Evolutionary conservation across 1,140 invertebrate genomes (phyloP).

Genomic region (Trissolcus basalis): DNA sequence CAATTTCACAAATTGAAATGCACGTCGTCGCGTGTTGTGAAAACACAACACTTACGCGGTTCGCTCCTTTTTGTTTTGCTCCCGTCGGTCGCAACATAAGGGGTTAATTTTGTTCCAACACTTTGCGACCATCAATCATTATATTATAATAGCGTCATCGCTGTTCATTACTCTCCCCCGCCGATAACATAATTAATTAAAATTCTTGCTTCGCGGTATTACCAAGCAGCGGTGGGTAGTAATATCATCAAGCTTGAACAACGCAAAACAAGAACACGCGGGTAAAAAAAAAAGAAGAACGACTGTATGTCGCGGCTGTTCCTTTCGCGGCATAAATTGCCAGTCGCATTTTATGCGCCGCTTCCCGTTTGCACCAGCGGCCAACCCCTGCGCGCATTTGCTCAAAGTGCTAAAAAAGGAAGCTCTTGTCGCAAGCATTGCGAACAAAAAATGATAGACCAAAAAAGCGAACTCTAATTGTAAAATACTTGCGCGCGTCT

Average conservation of each 20-base stretch:
- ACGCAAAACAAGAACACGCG: conserved; percentile 24
- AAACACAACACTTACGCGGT: no score
- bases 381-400: conserved; percentile 14
- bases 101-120: no score
- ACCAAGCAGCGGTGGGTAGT: not conserved
- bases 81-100: no score
- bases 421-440: conserved; percentile 15
- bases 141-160: no score
- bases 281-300: conserved; percentile 47
- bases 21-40: no score
- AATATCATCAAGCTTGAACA: conserved; percentile 14
- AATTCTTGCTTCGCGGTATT: not conserved
- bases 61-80: no score
- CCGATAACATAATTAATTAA: conserved; percentile 40
- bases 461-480: conserved; percentile 55
- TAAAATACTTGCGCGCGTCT: conserved; percentile 54
- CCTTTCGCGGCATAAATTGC: conserved; percentile 59
- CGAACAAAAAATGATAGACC: conserved; percentile 15
- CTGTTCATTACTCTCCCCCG: no score
- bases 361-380: conserved; percentile 40
- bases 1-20: no score
- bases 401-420: conserved; percentile 36
- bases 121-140: no score
- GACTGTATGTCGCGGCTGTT: conserved; percentile 45
- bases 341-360: conserved; percentile 54